phyloP scores from a whole-genome alignment of 2,797 vertebrate genomes.

The Chrosomus eos region DNA sequence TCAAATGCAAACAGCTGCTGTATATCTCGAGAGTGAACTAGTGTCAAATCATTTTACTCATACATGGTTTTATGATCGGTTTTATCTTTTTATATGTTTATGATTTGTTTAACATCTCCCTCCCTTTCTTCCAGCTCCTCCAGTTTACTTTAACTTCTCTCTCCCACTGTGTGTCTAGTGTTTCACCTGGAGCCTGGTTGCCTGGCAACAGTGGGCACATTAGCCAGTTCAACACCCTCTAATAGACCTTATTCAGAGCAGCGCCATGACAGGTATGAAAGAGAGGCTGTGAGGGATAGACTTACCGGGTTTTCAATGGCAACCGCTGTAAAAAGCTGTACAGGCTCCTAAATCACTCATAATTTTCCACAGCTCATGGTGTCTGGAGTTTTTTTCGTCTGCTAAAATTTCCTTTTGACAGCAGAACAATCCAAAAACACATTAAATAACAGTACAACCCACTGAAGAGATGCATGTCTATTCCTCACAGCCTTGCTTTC shows the following conservation, averaged over 20 bases:
- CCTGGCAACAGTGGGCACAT: constrained; percentile 63
- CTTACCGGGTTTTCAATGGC: background rate
- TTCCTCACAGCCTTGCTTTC: background rate
- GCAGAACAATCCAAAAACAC: background rate
- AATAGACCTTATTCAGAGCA: background rate
- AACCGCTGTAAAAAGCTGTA: background rate
- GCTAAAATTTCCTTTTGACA: background rate
- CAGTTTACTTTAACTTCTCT: constrained; percentile 1
- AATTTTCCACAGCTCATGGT: background rate
- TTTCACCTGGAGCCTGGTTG: constrained; percentile 60
- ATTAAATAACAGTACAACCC: background rate
- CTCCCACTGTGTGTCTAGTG: constrained; percentile 4
- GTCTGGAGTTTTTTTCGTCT: background rate
- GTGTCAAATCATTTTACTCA: background rate
- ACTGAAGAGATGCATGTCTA: background rate
- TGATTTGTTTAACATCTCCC: background rate
- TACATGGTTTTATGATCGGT: background rate
- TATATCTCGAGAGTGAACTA: background rate
- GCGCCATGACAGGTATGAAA: background rate
- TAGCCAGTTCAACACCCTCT: constrained; percentile 46
- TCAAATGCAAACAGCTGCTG: constrained; percentile 37
- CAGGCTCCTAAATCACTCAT: background rate
- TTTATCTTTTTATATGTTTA: background rate
- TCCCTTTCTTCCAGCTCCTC: background rate
- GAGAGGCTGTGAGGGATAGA: background rate